Evolutionary conservation across 2,113 vertebrate species (phyloP), one percentile per base, ranked within the genome.

Genomic region (Camelus dromedarius): DNA sequence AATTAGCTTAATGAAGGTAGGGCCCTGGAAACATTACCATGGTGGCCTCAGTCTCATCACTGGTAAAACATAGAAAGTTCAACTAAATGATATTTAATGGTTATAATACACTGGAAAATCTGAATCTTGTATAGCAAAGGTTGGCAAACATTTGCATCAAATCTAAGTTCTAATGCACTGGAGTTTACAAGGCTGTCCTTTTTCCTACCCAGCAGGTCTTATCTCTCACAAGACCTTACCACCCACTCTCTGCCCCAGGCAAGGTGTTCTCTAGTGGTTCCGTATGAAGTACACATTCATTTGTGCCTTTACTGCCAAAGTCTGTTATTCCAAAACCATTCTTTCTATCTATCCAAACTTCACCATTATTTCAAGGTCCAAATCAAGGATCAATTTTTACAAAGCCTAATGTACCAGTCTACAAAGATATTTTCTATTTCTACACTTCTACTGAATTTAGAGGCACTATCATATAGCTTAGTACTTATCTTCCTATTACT

Each of bases 291-390:
- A 82, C 30, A 87, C 20, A 1, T 90, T 77, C 62, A 67, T 90
- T 87, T 84, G 12, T 90, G 12, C 30, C 52, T 91, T 89, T 62
- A 77, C 20, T 89, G 88, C 3, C 20, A 87, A 2, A 91, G 19
- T 30, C 46, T 85, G 48, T 60, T 75, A 75, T 66, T 10, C 24
- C 50, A 42, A 86, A 94, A 81, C 28, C 32, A 93, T 86, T 70
- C 50, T 64, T 52, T 89, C 93, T 82, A 83, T 14, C 58, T 19
- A 86, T 58, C 60, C n/a, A 91, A 87, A 87, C 22, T 10, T 48
- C n/a, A 85, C 4, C 58, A 93, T 75, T 80, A 95, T 46, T 80
- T 92, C 66, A 93, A 95, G 58, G 81, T 93, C 24, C 52, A 93
- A 89, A 32, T 91, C 24, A 85, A 95, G 35, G 46, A 89, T 46